These are phyloP conservation scores for Paramacrobiotus metropolitanus DNA, from an alignment of 1,140 invertebrate species.

Conservation along the genomic window DNA sequence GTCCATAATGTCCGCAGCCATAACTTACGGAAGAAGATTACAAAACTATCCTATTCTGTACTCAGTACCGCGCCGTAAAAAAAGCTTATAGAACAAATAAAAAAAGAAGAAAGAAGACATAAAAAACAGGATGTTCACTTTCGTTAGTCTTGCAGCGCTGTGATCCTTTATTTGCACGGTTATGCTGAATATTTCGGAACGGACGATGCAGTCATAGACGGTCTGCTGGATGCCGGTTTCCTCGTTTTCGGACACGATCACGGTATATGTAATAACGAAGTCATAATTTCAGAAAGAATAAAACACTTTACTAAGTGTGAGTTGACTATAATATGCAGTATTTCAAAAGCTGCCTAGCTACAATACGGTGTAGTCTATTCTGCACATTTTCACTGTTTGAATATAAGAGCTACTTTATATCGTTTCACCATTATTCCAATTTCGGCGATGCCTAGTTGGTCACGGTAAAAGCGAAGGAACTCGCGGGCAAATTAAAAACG, in stretches of 20 bases:
- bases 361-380: not conserved
- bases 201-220: slow-evolving; percentile 21
- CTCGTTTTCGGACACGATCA: slow-evolving; percentile 26
- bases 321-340: no score
- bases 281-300: not conserved
- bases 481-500: slow-evolving; percentile 18
- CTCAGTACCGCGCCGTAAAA: no score
- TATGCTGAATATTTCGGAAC: slow-evolving; percentile 23
- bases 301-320: no score
- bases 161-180: slow-evolving; percentile 25
- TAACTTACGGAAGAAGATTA: no score
- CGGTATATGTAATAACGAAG: slow-evolving; percentile 16
- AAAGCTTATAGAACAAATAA: no score
- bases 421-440: no score
- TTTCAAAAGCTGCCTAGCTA: no score
- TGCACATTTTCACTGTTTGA: not conserved
- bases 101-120: no score
- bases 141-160: slow-evolving; percentile 18
- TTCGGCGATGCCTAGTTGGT: slow-evolving; percentile 20
- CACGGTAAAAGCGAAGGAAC: slow-evolving; percentile 24
- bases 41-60: no score
- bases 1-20: no score
- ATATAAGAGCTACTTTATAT: not conserved
- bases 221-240: slow-evolving; percentile 17
- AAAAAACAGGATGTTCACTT: no score